Percentiles rank a stretch among this genome's conserved stretches.
These are phyloP conservation scores for Falcunculus frontatus DNA, from an alignment of 2,113 vertebrate genomes.

Conservation along the genomic window DNA sequence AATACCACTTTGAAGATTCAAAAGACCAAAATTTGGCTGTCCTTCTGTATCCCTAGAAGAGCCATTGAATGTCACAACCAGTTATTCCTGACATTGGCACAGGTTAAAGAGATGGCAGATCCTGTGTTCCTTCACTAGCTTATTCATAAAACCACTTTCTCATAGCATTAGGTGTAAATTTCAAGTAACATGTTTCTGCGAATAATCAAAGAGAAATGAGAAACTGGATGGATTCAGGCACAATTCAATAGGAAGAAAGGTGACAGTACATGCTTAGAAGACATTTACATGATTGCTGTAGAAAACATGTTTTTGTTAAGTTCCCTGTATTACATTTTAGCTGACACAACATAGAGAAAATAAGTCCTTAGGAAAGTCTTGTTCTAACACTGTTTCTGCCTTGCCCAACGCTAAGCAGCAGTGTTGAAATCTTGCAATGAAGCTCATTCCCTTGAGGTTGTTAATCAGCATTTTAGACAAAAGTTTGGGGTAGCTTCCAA, in stretches of 20 bases:
- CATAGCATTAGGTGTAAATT: background rate
- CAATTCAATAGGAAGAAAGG: background rate
- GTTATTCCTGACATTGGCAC: background rate
- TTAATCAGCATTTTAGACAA: conserved; percentile 38
- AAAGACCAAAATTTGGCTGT: background rate
- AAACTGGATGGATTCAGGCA: background rate
- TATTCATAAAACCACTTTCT: background rate
- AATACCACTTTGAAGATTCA: background rate
- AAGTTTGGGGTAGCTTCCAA: conserved; percentile 23
- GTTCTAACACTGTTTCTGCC: background rate
- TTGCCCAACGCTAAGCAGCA: background rate
- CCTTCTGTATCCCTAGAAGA: background rate
- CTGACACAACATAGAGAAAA: background rate
- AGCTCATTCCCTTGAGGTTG: conserved; percentile 21
- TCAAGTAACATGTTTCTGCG: background rate
- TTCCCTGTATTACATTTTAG: background rate
- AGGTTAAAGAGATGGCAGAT: background rate
- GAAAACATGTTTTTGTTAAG: background rate
- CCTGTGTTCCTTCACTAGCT: background rate
- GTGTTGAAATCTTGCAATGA: background rate
- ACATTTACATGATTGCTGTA: background rate
- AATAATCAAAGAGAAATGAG: background rate
- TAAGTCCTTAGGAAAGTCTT: background rate
- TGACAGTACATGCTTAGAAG: background rate
- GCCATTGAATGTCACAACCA: background rate